Conservation (phyloP, 1,140 invertebrate species). For the Drosophila yakuba region DNA sequence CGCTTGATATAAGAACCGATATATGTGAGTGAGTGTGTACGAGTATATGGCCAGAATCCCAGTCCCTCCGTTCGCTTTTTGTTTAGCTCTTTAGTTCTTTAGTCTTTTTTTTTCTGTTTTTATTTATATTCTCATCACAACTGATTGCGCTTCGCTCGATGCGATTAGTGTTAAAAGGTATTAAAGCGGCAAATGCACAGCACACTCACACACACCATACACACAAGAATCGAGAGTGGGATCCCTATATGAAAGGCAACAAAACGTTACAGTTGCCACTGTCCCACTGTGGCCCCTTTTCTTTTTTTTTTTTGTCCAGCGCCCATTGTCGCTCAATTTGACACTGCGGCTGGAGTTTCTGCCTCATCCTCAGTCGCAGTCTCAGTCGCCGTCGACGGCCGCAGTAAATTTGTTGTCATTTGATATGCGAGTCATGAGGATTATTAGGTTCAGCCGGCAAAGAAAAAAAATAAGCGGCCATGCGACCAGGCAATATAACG, state of each 20-base stretch:
- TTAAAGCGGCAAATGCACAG: slow-evolving; percentile 82
- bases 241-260: slow-evolving; percentile 58
- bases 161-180: slow-evolving; percentile 83
- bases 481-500: slow-evolving; percentile 51
- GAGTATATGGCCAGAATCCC: slow-evolving; percentile 42
- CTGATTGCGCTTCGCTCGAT: slow-evolving; percentile 82
- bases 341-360: slow-evolving; percentile 46
- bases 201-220: slow-evolving; percentile 47
- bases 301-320: slow-evolving; percentile 53
- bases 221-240: slow-evolving; percentile 26
- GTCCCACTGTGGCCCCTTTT: slow-evolving; percentile 73
- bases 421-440: slow-evolving; percentile 83
- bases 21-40: slow-evolving; percentile 25
- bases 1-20: slow-evolving; percentile 43
- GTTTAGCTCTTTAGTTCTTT: slow-evolving; percentile 20
- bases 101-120: slow-evolving; percentile 39
- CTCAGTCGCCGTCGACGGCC: slow-evolving; percentile 45
- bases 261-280: slow-evolving; percentile 82
- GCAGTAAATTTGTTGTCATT: slow-evolving; percentile 83
- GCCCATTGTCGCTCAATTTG: slow-evolving; percentile 82
- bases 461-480: slow-evolving; percentile 50
- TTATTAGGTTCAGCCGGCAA: slow-evolving; percentile 75
- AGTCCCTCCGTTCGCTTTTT: slow-evolving; percentile 52
- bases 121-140: slow-evolving; percentile 84
- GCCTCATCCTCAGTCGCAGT: slow-evolving; percentile 13